These are phyloP conservation scores for Metellina segmentata DNA, from an alignment of 2,888 invertebrate genomes.

Conservation along the genomic window DNA sequence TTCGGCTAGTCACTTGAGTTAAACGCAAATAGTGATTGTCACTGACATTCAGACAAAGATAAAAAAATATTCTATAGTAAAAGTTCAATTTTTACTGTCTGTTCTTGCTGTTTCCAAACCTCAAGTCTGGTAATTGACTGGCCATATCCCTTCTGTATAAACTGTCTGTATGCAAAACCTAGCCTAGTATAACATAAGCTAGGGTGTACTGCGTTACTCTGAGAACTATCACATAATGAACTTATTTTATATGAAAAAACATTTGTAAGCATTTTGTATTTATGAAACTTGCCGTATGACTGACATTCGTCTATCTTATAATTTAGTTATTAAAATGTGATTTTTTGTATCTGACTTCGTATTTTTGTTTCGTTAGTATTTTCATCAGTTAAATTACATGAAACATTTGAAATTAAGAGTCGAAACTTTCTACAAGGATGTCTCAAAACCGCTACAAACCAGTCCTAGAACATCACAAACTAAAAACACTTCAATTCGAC, in stretches of 20 bases:
- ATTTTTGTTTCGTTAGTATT: not conserved
- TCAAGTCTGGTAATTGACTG: not conserved
- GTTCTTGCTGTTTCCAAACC: not conserved
- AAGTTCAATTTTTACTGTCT: constrained; percentile 23
- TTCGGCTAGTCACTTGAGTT: constrained; percentile 62
- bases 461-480: no score
- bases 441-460: no score
- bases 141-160: constrained; percentile 21
- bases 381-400: no score
- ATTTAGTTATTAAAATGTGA: constrained; percentile 60
- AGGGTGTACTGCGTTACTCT: not conserved
- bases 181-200: not conserved
- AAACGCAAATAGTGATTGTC: constrained; percentile 15
- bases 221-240: constrained; percentile 1
- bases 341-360: constrained; percentile 1
- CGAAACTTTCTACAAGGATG: no score
- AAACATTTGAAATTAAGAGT: no score
- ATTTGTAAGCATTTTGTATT: constrained; percentile 53
- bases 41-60: constrained; percentile 28
- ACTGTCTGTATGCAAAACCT: not conserved
- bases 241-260: constrained; percentile 30
- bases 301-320: constrained; percentile 57
- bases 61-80: not conserved
- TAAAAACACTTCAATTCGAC: no score
- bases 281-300: constrained; percentile 23